A percentile compares a stretch with the other conserved stretches of the same genome.
These are phyloP conservation scores for Heterodera schachtii DNA, from an alignment of 1,140 invertebrate genomes.

Conservation along the genomic window DNA sequence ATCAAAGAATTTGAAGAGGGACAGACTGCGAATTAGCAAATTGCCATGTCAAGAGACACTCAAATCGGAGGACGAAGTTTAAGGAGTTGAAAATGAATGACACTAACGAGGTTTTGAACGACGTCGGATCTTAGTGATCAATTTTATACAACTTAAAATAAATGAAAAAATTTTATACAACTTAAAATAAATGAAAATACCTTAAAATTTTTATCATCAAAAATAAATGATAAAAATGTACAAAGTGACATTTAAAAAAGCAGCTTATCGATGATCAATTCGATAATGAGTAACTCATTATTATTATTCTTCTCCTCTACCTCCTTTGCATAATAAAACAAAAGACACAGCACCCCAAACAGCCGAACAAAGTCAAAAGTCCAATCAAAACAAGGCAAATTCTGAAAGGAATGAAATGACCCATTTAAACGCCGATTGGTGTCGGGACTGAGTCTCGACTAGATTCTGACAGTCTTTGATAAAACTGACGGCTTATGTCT, in stretches of 20 bases:
- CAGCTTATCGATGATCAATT: too few species aligned
- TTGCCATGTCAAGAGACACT: slow-evolving; percentile 2
- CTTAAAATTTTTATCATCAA: too few species aligned
- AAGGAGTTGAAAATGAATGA: too few species aligned
- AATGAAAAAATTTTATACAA: neutral
- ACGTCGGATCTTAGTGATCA: too few species aligned
- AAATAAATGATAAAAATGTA: too few species aligned
- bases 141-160: too few species aligned
- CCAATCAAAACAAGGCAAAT: slow-evolving; percentile 28
- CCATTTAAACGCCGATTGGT: slow-evolving; percentile 8
- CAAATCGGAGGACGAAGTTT: too few species aligned
- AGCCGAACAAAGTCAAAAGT: slow-evolving; percentile 31
- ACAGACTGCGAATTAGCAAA: neutral
- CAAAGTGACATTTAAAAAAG: too few species aligned
- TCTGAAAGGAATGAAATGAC: slow-evolving; percentile 19
- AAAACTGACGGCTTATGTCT: too few species aligned
- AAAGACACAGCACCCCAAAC: slow-evolving; percentile 33
- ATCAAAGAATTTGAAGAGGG: neutral
- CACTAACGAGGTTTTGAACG: too few species aligned
- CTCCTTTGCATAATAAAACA: slow-evolving; percentile 21
- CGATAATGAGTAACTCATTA: neutral
- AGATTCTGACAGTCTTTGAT: too few species aligned
- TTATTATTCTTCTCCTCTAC: neutral
- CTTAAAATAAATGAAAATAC: neutral
- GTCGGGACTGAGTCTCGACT: neutral